Evolutionary conservation across 2,888 invertebrate species (phyloP), one percentile per base, ranked within the genome.

Genomic region (Hololepta plana): DNA sequence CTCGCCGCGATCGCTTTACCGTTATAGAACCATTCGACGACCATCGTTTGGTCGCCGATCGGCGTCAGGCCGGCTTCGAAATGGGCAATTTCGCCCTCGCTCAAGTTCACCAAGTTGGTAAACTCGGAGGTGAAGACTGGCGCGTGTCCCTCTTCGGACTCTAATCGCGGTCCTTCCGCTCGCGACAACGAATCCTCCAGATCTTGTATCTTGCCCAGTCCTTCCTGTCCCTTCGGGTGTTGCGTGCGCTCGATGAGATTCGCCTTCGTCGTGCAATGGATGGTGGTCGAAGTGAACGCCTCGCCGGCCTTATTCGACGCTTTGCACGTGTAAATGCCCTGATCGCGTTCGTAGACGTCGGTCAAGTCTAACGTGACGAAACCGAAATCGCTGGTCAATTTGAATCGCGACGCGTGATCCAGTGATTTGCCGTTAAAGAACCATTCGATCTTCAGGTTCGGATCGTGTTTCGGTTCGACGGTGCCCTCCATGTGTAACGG

Each of bases 11-110:
- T 62, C 2, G 79, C 62, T 51, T 88, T 77, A 15, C 82, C 88
- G 51, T 98, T 90, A 50, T 84, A 90, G 67, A 87, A 88, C 88
- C 88, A 93, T 60, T 91, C 90, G 27, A 91, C 82, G 13, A 75
- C 71, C 87, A 91, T 88, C 12, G 79, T 81, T 52, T 88, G 85
- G 46, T 90, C 90, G 7, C 88, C 87, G 24, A 84, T 76, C 7
- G 98, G 98, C 26, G 87, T 80, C 4, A 98, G 65, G 24, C 85
- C 87, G 17, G 93, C 95, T 60, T 98, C 96, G 53, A 93, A 95
- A 54, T 96, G 95, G 38, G 93, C 93, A 39, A 91, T 79, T 55
- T 96, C 90, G 30, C 91, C 91, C 59, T 96, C 96, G 20, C 75
- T 77, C 24, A 96, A 64, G 42, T 85, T 84, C 6, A 65, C 59